phyloP scores from a whole-genome alignment of 2,888 invertebrate species.

The Plebejus melissa region DNA sequence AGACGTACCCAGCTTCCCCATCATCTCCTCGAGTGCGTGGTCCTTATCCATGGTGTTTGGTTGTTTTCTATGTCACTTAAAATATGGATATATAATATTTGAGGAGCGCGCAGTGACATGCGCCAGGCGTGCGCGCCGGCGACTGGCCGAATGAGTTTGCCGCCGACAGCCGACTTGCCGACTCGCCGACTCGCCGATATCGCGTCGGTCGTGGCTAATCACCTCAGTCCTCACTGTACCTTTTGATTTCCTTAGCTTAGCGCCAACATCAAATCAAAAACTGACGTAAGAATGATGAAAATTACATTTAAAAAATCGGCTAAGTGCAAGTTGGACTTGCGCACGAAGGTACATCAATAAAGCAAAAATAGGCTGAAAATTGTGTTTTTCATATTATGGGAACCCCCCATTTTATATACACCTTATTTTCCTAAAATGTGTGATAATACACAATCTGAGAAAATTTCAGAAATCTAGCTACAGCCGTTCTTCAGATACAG shows the following conservation, averaged over 20 bases:
- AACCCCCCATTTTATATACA: no score
- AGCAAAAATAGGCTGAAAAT: no score
- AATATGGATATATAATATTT: slow-evolving; percentile 54
- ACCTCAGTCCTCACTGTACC: slow-evolving; percentile 57
- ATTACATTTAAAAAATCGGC: no score
- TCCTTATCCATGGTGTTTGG: slow-evolving; percentile 78
- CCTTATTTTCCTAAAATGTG: no score
- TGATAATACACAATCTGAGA: no score
- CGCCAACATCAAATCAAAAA: not conserved
- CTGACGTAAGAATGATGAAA: no score
- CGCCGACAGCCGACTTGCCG: slow-evolving; percentile 40
- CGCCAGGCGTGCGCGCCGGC: slow-evolving; percentile 68
- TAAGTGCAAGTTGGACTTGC: no score
- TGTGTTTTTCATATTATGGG: no score
- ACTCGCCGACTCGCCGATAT: slow-evolving; percentile 43
- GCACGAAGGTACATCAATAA: no score
- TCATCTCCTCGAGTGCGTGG: slow-evolving; percentile 81
- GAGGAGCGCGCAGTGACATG: slow-evolving; percentile 45
- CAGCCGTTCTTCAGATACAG: no score
- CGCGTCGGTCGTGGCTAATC: slow-evolving; percentile 50
- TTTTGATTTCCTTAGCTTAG: slow-evolving; percentile 38
- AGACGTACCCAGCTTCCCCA: slow-evolving; percentile 82
- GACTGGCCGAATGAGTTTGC: slow-evolving; percentile 65
- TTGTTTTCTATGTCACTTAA: slow-evolving; percentile 57
- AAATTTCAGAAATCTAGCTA: no score